Base-by-base conservation (phyloP, 2,113 vertebrate genomes). In the Chaenogobius annularis region DNA sequence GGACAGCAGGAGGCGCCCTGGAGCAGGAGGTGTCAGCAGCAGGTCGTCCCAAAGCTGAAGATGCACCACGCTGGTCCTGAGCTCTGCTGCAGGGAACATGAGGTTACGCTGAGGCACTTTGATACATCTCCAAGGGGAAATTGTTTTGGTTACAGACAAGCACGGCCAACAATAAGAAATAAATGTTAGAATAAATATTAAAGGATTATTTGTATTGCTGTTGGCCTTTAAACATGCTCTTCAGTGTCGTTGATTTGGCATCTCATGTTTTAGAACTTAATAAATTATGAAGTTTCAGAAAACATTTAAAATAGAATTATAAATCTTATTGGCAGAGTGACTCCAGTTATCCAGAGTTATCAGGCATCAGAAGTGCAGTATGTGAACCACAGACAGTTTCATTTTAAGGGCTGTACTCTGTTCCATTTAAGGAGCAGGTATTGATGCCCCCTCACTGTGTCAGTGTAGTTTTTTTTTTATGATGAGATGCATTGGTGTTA, bases 391-490 rank as follows among this genome's bases (percentile, higher is more conserved):
- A 35, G 35, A 35, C 3, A 35, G 35, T 35, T 35, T 35, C 3
- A 35, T 35, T 35, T 35, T 35, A 35, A 35, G 6, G 35, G 6
- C 35, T n/a, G n/a, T 35, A 35, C 35, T 35, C 35, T 35, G 35
- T 35, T 35, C 35, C 3, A 3, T 35, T 35, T 35, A 3, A 35
- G 35, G 6, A 6, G 35, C 84, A 59, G 74, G 68, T 88, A 84
- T 89, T 80, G 82, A 79, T 7, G 89, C 89, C 83, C 35, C 59
- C 74, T 83, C 19, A 19, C 80, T 74, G 78, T 78, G 82, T 55
- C 67, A 85, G 73, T 88, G 85, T 89, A 76, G 55, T 63, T 81
- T 73, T 81, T 81, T 79, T 75, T 52, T n/a, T 52, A 10, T 52
- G 8, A n/a, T n/a, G 15, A 15, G 79, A 88, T 78, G 71, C 75